Evolutionary conservation across 2,888 invertebrate genomes (phyloP).

Genomic region (Aspidiotus destructor): DNA sequence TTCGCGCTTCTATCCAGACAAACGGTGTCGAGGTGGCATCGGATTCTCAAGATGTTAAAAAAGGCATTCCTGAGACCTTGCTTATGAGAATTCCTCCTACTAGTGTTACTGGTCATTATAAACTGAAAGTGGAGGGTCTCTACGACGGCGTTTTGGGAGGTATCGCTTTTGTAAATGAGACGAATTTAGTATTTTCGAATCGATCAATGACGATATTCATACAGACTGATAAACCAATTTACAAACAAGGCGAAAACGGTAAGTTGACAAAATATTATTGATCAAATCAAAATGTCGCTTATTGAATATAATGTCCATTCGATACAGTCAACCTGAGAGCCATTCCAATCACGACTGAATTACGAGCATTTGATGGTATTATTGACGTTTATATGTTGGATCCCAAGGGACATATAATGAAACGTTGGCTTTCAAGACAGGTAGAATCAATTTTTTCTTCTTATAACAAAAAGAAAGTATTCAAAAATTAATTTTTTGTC

Average conservation of each 20-base stretch:
- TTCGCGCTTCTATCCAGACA: conserved; percentile 78
- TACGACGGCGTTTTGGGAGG: conserved; percentile 72
- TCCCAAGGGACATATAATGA: conserved; percentile 75
- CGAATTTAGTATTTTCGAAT: conserved; percentile 70
- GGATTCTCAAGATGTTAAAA: conserved; percentile 68
- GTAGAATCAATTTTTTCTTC: conserved; percentile 40
- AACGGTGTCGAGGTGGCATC: conserved; percentile 84
- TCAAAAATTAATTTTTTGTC: conserved; percentile 22
- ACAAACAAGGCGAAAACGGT: conserved; percentile 83
- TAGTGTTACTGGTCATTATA: conserved; percentile 72
- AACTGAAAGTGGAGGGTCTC: conserved; percentile 69
- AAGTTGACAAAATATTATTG: conserved; percentile 36
- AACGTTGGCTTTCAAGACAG: conserved; percentile 87
- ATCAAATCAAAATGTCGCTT: neutral
- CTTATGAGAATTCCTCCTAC: conserved; percentile 81
- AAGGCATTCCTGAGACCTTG: conserved; percentile 79
- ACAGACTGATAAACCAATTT: conserved; percentile 88
- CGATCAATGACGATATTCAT: conserved; percentile 92
- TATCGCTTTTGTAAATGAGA: conserved; percentile 81
- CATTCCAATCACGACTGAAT: conserved; percentile 83
- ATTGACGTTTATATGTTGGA: conserved; percentile 88
- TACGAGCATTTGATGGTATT: conserved; percentile 81
- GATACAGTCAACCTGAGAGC: conserved; percentile 71
- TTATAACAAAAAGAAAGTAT: neutral
- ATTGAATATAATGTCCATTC: conserved; percentile 28